Base-by-base conservation (phyloP, 2,797 vertebrate genomes). In the Hemitrygon akajei region DNA sequence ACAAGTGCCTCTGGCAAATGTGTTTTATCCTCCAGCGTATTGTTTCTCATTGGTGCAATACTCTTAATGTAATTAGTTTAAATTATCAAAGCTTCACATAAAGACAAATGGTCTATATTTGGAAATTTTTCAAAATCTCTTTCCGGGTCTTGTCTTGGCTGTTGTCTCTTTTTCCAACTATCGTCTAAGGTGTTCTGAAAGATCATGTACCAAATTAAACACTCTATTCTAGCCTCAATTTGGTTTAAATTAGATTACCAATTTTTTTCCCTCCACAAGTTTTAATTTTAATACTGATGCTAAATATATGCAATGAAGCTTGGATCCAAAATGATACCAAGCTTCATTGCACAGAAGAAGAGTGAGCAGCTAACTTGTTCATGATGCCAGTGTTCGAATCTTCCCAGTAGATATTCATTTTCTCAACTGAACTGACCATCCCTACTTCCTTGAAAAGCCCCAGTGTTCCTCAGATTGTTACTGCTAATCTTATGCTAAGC, bases 1-100 rank as follows among this genome's bases (percentile, higher is more conserved):
- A 95, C 97, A 97, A 95, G 96, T 97, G 97, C 97, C 95, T 94
- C 93, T 94, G 92, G 94, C 94, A 95, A 95, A 94, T 95, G 95
- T 94, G 69, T 95, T 95, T 95, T 95, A 94, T 96, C 94, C 93
- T 94, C 94, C 95, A 95, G 94, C 95, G 93, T 94, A 94, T 95
- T 94, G 94, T 77, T 94, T 95, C 94, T 95, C 94, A 94, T 95
- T 95, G 95, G 95, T 94, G 94, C 60, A 94, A 37, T 93, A 93
- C 71, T 93, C 40, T 76, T 56, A 93, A 76, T 30, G 73, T 93
- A 93, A 93, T 93, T 76, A 93, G 71, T 93, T 76, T 75, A 93
- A 93, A 76, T 93, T n/a, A 93, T 71, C 71, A 58, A 56, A 76
- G 91, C 71, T 93, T 93, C 91, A 93, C 71, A 93, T 93, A 47